Conservation (phyloP, 1,140 invertebrate species). For the Agrilus planipennis region DNA sequence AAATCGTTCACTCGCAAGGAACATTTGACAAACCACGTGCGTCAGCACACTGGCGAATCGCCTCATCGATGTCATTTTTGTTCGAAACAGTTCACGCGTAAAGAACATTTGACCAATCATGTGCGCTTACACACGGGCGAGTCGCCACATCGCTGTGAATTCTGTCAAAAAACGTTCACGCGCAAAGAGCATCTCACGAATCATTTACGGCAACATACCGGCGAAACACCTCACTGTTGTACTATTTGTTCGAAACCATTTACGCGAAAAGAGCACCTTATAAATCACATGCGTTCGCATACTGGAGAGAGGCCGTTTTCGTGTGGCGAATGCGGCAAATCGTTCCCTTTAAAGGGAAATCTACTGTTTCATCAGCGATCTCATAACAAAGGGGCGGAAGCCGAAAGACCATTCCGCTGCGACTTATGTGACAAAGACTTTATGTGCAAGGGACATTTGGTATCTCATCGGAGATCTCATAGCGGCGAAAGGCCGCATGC, state of each 20-base stretch:
- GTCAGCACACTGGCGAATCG: slow-evolving; percentile 48
- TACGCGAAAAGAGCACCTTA: slow-evolving; percentile 56
- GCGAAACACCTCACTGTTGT: slow-evolving; percentile 62
- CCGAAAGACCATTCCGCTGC: slow-evolving; percentile 85
- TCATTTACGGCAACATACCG: slow-evolving; percentile 57
- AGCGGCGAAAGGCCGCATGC: slow-evolving; percentile 72
- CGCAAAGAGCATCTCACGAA: slow-evolving; percentile 71
- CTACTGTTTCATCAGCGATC: slow-evolving; percentile 91
- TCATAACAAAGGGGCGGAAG: slow-evolving; percentile 73
- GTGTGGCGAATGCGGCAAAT: slow-evolving; percentile 74
- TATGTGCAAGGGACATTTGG: slow-evolving; percentile 89
- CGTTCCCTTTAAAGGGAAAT: slow-evolving; percentile 79
- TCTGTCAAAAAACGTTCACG: slow-evolving; percentile 71
- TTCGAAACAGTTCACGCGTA: slow-evolving; percentile 73
- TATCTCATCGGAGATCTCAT: slow-evolving; percentile 80
- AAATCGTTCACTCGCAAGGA: slow-evolving; percentile 82
- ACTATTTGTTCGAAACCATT: slow-evolving; percentile 58
- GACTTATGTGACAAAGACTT: slow-evolving; percentile 96
- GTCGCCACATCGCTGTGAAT: slow-evolving; percentile 68
- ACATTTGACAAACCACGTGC: slow-evolving; percentile 81
- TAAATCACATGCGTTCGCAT: slow-evolving; percentile 71
- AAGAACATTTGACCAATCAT: slow-evolving; percentile 85
- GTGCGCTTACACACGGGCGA: slow-evolving; percentile 64
- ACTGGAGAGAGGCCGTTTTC: slow-evolving; percentile 76
- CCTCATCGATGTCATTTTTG: slow-evolving; percentile 42